Evolutionary conservation across 1,140 invertebrate genomes (phyloP).

Genomic region (Pseudoatta argentina): DNA sequence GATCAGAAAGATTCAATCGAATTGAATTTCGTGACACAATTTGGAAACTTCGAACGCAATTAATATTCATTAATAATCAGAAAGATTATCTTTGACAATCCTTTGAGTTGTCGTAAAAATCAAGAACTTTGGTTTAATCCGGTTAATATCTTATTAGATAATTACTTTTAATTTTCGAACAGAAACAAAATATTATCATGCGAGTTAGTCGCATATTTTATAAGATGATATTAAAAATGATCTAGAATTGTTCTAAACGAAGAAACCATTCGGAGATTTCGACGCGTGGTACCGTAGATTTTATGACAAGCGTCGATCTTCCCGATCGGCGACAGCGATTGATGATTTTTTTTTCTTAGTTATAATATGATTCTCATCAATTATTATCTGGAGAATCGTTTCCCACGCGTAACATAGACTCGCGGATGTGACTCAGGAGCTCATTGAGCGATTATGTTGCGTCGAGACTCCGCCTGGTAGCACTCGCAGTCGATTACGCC

Average conservation of each 20-base stretch:
- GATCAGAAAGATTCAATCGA: not conserved
- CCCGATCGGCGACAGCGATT: not conserved
- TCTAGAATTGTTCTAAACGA: not conserved
- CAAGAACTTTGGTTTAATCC: not conserved
- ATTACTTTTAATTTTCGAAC: not conserved
- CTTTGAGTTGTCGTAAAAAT: not conserved
- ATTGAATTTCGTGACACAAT: not conserved
- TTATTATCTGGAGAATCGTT: conserved; percentile 19
- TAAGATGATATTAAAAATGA: not conserved
- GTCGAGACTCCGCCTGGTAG: conserved; percentile 64
- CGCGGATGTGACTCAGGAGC: conserved; percentile 43
- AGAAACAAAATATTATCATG: not conserved
- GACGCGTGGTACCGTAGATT: not conserved
- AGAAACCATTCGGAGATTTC: conserved; percentile 13
- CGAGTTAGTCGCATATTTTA: not conserved
- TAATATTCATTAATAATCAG: not conserved
- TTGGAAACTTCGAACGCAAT: not conserved
- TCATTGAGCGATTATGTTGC: conserved; percentile 42
- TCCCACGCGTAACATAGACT: conserved; percentile 11
- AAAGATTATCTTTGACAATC: not conserved
- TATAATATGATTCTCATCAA: not conserved
- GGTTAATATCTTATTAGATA: not conserved
- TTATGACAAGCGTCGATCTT: not conserved
- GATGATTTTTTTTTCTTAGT: not conserved
- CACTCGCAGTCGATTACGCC: conserved; percentile 73